phyloP scores from a whole-genome alignment of 2,797 vertebrate genomes.

The Acanthopagrus latus region DNA sequence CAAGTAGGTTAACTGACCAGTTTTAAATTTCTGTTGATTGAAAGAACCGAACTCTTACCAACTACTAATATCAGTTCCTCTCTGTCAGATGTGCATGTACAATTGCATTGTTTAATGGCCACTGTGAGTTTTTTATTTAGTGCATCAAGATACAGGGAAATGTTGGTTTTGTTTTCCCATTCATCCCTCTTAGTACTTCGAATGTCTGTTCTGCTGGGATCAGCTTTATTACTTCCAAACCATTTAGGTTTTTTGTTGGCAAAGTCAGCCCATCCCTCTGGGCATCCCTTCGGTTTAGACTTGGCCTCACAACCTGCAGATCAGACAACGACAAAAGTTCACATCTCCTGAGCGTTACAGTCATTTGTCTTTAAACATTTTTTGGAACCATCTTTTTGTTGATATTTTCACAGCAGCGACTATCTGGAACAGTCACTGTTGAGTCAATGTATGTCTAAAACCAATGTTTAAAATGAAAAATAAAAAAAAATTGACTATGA shows the following conservation, averaged over 20 bases:
- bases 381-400: no score
- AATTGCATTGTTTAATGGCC: neutral
- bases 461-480: no score
- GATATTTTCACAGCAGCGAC: no score
- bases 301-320: neutral
- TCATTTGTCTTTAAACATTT: no score
- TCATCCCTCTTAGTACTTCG: accelerated
- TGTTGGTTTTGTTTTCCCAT: accelerated
- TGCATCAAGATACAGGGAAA: neutral
- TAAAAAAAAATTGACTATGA: no score
- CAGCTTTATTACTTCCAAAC: no score
- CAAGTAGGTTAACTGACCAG: no score
- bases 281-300: neutral
- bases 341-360: neutral
- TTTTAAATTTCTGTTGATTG: neutral
- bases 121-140: neutral
- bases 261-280: neutral
- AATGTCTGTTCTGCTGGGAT: accelerated
- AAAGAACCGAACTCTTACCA: neutral
- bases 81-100: accelerated
- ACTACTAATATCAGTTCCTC: neutral
- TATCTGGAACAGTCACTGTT: no score
- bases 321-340: conserved; percentile 6
- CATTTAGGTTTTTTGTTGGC: conserved; percentile 12
- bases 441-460: no score